Conservation (phyloP, 30 jellyfish, hydroid and myxozoan species). For the Aurelia aurita region DNA sequence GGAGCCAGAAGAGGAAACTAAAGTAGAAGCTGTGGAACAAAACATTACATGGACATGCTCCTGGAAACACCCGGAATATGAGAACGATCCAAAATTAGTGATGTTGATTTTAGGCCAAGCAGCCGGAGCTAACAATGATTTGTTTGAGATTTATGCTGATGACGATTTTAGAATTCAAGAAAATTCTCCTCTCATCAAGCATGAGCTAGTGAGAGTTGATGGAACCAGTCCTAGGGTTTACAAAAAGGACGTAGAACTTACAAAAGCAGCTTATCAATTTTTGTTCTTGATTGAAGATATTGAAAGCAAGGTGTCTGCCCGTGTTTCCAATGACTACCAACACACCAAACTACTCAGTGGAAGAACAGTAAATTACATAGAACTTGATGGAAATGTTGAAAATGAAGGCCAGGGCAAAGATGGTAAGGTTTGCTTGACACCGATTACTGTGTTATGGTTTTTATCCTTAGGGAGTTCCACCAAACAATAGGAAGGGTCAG, state of each 20-base stretch:
- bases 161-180: conserved; percentile 1
- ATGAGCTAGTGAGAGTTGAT: neutral
- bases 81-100: neutral
- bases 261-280: conserved; percentile 17
- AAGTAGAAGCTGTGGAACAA: neutral
- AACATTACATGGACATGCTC: neutral
- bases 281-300: conserved; percentile 14
- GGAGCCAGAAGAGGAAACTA: too few species aligned
- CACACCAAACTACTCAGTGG: conserved; percentile 27
- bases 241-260: neutral
- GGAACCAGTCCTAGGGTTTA: conserved; percentile 1
- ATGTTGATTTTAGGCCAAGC: conserved; percentile 41
- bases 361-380: conserved; percentile 27
- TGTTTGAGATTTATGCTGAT: conserved; percentile 37
- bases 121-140: conserved; percentile 45
- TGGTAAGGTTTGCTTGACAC: neutral
- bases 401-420: conserved; percentile 8
- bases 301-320: neutral
- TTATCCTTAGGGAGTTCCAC: too few species aligned
- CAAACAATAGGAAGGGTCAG: too few species aligned
- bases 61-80: conserved; percentile 10
- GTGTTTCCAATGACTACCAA: conserved; percentile 1
- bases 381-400: neutral
- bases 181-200: conserved; percentile 12
- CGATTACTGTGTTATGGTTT: too few species aligned